Conservation (phyloP, 1,140 invertebrate species). For the Asobara japonica region DNA sequence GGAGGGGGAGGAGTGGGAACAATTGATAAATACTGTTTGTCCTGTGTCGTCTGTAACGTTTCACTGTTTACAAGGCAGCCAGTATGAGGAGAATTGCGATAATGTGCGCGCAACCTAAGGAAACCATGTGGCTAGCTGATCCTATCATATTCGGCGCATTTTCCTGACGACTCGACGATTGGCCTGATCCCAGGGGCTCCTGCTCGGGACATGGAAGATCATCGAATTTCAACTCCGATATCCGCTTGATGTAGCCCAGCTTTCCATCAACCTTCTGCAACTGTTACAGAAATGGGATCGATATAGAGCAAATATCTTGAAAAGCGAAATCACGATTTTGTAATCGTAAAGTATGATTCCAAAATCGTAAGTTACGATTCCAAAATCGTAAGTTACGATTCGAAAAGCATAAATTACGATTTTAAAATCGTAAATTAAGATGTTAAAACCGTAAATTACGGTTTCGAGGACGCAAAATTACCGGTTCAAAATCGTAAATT, state of each 20-base stretch:
- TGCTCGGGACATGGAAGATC: constrained; percentile 74
- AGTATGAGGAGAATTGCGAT: background rate
- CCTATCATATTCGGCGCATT: constrained; percentile 50
- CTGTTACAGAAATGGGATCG: constrained; percentile 41
- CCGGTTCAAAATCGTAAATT: too few species aligned
- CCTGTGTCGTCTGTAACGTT: background rate
- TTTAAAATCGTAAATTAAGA: too few species aligned
- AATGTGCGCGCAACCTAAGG: constrained; percentile 35
- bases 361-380: too few species aligned
- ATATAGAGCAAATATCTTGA: too few species aligned
- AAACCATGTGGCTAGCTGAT: constrained; percentile 21
- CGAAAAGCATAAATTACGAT: too few species aligned
- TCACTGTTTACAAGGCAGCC: background rate
- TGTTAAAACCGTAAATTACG: too few species aligned
- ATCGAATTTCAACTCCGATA: constrained; percentile 73
- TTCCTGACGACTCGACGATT: constrained; percentile 57
- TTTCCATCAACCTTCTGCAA: constrained; percentile 51
- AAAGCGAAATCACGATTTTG: background rate
- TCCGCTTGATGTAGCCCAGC: constrained; percentile 53
- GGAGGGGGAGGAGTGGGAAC: background rate
- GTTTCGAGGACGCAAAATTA: too few species aligned
- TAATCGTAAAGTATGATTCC: too few species aligned
- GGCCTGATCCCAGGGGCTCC: constrained; percentile 63
- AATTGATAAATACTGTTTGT: constrained; percentile 8
- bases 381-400: too few species aligned